Evolutionary conservation across 92 coral and sea anemone genomes (phyloP), one percentile per base, ranked within the genome.

Genomic region (Meandrina meandrites): DNA sequence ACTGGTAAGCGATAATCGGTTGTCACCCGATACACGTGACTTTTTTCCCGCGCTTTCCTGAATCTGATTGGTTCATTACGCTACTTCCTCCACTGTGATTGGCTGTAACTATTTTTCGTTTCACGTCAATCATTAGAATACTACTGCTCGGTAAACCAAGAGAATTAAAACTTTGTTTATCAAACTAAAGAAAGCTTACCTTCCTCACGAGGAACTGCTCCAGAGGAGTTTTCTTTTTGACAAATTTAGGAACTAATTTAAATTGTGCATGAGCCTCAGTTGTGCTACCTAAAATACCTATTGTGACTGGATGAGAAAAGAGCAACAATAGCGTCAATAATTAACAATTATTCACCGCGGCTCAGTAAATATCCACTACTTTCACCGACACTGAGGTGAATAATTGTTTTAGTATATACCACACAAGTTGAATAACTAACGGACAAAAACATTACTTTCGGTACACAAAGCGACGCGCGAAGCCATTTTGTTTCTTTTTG

Each of bases 181-280:
- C n/a, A n/a, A n/a, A n/a, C n/a, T 62, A 28, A 50, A 6, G 40
- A 22, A 32, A 18, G 45, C 96, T 87, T 34, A 96, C 98, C 98
- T 95, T 96, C 85, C 98, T 82, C 32, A 91, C 78, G 7, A 96
- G 89, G 77, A 96, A 96, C 85, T 90, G 91, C 57, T 93, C 98
- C 77, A 96, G 84, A 47, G 98, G 98, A 7, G 96, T 96, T 82
- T 95, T 96, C 92, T 95, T 95, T 67, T 96, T 96, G 50, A 94
- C 98, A 67, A 96, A 91, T 82, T 93, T 93, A 48, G 96, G 89
- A 72, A 96, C 98, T 27, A 91, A 93, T 84, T 93, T 96, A 75
- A 96, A 93, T 50, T 95, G 94, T 28, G 91, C 88, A 21, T 93
- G 94, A 22, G 98, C 94, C 88, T 96, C 98, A 11, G 79, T 84